Percentiles rank a stretch among this genome's conserved stretches.
phyloP scores from a whole-genome alignment of 2,888 invertebrate genomes.

The Agrilus cyanescens region DNA sequence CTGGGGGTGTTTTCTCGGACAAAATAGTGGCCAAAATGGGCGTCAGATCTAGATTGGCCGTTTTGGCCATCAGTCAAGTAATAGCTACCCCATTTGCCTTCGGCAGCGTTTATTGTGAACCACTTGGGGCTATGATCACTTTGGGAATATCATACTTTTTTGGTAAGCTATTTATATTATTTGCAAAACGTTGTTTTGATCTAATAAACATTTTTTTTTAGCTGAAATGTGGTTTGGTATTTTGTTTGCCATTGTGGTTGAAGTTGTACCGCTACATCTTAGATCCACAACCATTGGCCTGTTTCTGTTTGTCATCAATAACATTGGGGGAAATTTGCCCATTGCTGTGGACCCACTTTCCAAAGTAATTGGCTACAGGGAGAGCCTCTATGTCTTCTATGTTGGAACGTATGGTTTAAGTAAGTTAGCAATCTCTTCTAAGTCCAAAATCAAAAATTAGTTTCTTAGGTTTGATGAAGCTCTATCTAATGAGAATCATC shows the following conservation, averaged over 20 bases:
- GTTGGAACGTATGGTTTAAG: slow-evolving; percentile 79
- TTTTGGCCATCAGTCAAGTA: slow-evolving; percentile 71
- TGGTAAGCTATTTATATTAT: slow-evolving; percentile 41
- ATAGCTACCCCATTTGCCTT: slow-evolving; percentile 76
- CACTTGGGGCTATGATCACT: slow-evolving; percentile 77
- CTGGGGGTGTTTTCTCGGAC: slow-evolving; percentile 68
- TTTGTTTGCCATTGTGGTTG: slow-evolving; percentile 79
- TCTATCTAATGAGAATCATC: background rate
- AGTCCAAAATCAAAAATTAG: no score
- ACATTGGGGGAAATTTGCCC: slow-evolving; percentile 81
- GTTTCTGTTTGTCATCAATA: slow-evolving; percentile 87
- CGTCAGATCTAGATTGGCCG: slow-evolving; percentile 65
- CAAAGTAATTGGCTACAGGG: slow-evolving; percentile 69
- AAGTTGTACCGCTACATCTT: slow-evolving; percentile 71
- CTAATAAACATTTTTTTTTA: slow-evolving; percentile 30
- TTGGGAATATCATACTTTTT: slow-evolving; percentile 83
- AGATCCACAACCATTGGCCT: slow-evolving; percentile 78
- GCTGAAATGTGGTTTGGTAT: slow-evolving; percentile 95
- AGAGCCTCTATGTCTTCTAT: slow-evolving; percentile 77
- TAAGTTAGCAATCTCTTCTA: slow-evolving; percentile 39
- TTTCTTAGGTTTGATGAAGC: no score
- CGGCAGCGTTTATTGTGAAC: slow-evolving; percentile 72
- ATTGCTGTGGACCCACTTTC: slow-evolving; percentile 79
- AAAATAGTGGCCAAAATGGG: slow-evolving; percentile 82
- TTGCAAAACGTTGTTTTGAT: background rate